phyloP scores from a whole-genome alignment of 2,888 invertebrate genomes.

The Trissolcus brochymenae region DNA sequence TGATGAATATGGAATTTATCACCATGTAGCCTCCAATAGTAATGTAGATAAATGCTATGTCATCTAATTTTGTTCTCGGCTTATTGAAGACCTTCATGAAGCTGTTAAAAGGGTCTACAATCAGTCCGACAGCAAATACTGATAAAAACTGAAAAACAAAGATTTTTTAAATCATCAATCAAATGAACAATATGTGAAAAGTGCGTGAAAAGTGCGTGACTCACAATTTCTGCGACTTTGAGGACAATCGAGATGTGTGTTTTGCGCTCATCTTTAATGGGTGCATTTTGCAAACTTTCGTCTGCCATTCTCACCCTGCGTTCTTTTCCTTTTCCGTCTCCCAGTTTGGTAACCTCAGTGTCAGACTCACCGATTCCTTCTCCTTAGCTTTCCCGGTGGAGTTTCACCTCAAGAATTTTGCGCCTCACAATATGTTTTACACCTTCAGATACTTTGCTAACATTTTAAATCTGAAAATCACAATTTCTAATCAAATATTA shows the following conservation, averaged over 20 bases:
- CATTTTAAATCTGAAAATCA: slow-evolving; percentile 24
- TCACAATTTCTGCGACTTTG: slow-evolving; percentile 82
- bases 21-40: slow-evolving; percentile 82
- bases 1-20: slow-evolving; percentile 81
- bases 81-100: slow-evolving; percentile 68
- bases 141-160: slow-evolving; percentile 78
- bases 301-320: slow-evolving; percentile 81
- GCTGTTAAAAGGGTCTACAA: slow-evolving; percentile 81
- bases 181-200: not conserved
- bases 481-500: not conserved
- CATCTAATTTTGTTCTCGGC: slow-evolving; percentile 78
- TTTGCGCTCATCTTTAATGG: slow-evolving; percentile 78
- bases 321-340: slow-evolving; percentile 73
- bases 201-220: too few relatives aligned
- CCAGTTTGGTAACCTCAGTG: slow-evolving; percentile 71
- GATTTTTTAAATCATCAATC: not conserved
- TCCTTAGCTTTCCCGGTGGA: slow-evolving; percentile 48
- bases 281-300: slow-evolving; percentile 78
- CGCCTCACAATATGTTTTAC: slow-evolving; percentile 38
- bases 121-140: slow-evolving; percentile 81
- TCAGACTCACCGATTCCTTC: slow-evolving; percentile 18
- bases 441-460: slow-evolving; percentile 11
- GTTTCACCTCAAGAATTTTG: slow-evolving; percentile 53
- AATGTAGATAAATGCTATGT: slow-evolving; percentile 83
- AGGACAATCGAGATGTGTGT: slow-evolving; percentile 78